Conservation (phyloP, 2,888 invertebrate species). For the Drosophila robusta region DNA sequence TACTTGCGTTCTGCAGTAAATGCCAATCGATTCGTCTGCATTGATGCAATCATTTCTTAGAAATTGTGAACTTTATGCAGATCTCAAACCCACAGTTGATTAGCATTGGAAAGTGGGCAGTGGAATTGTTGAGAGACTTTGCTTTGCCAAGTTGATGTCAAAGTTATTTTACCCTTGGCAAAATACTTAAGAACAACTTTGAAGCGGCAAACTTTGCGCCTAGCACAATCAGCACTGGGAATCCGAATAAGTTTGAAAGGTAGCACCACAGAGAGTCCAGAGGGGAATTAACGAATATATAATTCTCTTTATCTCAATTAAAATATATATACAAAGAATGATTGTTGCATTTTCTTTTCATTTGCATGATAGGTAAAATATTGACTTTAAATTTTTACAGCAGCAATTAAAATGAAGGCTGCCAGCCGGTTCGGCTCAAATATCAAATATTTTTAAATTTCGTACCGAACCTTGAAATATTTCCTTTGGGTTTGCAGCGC, state of each 20-base stretch:
- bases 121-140: constrained; percentile 35
- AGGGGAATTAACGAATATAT: not conserved
- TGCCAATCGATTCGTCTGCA: constrained; percentile 17
- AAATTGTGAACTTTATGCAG: constrained; percentile 27
- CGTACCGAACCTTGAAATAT: too few relatives aligned
- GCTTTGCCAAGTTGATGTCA: constrained; percentile 53
- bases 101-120: constrained; percentile 46
- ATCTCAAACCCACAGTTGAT: constrained; percentile 43
- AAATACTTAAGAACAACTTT: constrained; percentile 66
- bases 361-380: too few relatives aligned
- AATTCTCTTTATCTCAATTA: constrained; percentile 4
- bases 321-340: not conserved
- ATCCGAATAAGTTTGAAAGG: constrained; percentile 53
- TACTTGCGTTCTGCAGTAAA: not conserved
- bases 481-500: too few relatives aligned
- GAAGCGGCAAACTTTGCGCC: constrained; percentile 67
- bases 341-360: too few relatives aligned
- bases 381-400: too few relatives aligned
- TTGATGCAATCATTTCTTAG: constrained; percentile 16
- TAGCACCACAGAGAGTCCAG: constrained; percentile 8
- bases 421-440: too few relatives aligned
- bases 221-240: constrained; percentile 57
- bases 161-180: constrained; percentile 70
- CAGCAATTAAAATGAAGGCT: too few relatives aligned
- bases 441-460: too few relatives aligned